Conservation (phyloP, 2,888 invertebrate species). For the Lepidochrysops patricia region DNA sequence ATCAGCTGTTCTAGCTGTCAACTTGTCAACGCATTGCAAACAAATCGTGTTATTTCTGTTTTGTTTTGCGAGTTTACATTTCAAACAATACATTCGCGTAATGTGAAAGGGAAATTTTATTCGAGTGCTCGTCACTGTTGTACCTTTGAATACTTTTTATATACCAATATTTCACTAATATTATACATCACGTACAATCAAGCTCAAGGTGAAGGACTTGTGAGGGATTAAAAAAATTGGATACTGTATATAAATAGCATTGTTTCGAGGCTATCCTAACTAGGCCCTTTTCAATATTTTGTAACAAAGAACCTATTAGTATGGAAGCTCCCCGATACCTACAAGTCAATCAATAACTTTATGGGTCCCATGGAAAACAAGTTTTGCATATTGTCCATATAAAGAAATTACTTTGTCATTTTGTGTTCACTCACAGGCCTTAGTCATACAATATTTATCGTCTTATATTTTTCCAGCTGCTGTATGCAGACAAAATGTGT, state of each 20-base stretch:
- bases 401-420: slow-evolving; percentile 20
- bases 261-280: background rate
- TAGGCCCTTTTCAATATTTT: no score
- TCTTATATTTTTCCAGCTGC: slow-evolving; percentile 7
- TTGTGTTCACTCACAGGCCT: slow-evolving; percentile 14
- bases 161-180: background rate
- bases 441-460: slow-evolving; percentile 17
- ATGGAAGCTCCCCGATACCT: no score
- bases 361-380: slow-evolving; percentile 24
- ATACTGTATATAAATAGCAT: background rate
- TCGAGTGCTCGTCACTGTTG: background rate
- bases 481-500: slow-evolving; percentile 27
- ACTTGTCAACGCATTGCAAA: background rate
- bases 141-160: background rate
- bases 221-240: background rate
- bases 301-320: no score
- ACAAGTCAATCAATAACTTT: background rate
- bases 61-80: background rate
- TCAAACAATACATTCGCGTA: background rate
- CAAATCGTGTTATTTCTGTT: background rate
- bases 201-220: background rate
- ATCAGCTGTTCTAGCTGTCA: background rate
- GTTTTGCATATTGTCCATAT: slow-evolving; percentile 25
- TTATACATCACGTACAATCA: background rate
- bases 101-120: background rate